Conservation (phyloP, 1,140 invertebrate species). For the Drosophila arizonae region DNA sequence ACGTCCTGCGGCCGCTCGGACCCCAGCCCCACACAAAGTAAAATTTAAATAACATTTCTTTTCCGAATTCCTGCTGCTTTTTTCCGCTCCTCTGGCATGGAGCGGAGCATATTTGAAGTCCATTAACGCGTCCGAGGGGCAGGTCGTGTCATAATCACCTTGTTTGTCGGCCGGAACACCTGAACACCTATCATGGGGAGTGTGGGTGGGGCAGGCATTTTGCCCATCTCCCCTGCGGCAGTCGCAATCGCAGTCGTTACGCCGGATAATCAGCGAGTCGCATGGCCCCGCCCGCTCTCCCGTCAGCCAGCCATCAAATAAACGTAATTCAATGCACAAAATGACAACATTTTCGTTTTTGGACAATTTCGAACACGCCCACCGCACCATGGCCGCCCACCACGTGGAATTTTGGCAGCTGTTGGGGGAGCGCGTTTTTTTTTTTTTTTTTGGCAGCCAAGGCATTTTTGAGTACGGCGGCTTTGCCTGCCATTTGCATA, state of each 20-base stretch:
- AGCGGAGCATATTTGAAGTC: conserved; percentile 52
- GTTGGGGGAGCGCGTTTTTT: conserved; percentile 4
- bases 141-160: conserved; percentile 73
- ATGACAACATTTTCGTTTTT: conserved; percentile 76
- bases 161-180: conserved; percentile 74
- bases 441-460: conserved; percentile 28
- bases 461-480: neutral
- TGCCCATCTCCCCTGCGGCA: conserved; percentile 29
- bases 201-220: neutral
- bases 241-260: conserved; percentile 54
- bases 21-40: conserved; percentile 22
- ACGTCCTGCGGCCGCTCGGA: conserved; percentile 52
- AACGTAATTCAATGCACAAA: conserved; percentile 78
- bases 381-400: neutral
- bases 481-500: conserved; percentile 66
- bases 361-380: conserved; percentile 32
- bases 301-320: conserved; percentile 57
- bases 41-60: conserved; percentile 70
- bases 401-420: conserved; percentile 47
- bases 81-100: conserved; percentile 8
- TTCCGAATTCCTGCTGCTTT: conserved; percentile 3
- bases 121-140: conserved; percentile 68
- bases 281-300: neutral
- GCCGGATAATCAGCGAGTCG: conserved; percentile 56
- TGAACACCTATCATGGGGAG: conserved; percentile 46